Percentiles rank a stretch among this genome's conserved stretches.
Conservation (phyloP, 1,140 invertebrate genomes). For the Belonocnema kinseyi region DNA sequence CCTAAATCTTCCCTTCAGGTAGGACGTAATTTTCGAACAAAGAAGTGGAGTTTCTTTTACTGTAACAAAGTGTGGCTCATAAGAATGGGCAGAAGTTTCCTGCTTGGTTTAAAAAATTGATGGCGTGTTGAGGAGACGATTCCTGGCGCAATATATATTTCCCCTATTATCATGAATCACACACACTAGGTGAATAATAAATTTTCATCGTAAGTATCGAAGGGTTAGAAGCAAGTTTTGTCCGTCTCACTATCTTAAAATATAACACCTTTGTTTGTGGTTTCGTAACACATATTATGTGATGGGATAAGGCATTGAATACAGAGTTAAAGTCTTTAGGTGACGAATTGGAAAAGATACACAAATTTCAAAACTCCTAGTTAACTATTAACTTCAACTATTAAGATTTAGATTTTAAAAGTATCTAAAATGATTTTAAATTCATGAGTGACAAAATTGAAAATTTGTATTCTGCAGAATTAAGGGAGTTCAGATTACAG, state of each 20-base stretch:
- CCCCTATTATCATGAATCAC: neutral
- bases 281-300: too few relatives aligned
- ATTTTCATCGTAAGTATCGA: conserved; percentile 7
- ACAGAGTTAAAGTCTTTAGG: too few relatives aligned
- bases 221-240: neutral
- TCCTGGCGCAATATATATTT: conserved; percentile 14
- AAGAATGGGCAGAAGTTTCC: neutral
- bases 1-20: neutral
- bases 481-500: too few relatives aligned
- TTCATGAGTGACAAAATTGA: too few relatives aligned
- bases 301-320: too few relatives aligned
- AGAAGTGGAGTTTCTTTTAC: conserved; percentile 16
- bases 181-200: conserved; percentile 15
- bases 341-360: too few relatives aligned
- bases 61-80: neutral
- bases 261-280: too few relatives aligned
- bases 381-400: too few relatives aligned
- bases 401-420: too few relatives aligned
- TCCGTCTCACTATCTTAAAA: neutral
- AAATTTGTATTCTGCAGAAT: too few relatives aligned
- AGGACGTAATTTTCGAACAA: conserved; percentile 4
- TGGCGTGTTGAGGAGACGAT: conserved; percentile 14
- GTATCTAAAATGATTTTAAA: too few relatives aligned
- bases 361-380: too few relatives aligned
- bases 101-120: conserved; percentile 20